phyloP scores from a whole-genome alignment of 2,113 vertebrate species.

The Speoplatyrhinus poulsoni region DNA sequence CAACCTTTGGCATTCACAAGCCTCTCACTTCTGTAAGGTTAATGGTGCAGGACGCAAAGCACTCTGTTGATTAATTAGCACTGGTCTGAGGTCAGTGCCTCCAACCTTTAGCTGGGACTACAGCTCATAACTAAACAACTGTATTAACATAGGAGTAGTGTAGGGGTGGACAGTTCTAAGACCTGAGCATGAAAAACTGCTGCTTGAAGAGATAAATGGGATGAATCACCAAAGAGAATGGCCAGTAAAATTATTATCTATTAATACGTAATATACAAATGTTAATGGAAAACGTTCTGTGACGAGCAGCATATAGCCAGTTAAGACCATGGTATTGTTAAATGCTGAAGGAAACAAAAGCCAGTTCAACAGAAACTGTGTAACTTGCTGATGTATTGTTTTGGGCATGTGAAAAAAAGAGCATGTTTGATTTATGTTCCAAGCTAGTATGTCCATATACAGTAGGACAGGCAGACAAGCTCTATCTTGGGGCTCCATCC shows the following conservation, averaged over 20 bases:
- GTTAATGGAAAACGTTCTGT: slow-evolving; percentile 31
- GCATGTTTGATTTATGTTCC: slow-evolving; percentile 65
- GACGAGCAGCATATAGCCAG: background rate
- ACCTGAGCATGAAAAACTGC: slow-evolving; percentile 33
- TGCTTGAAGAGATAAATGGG: slow-evolving; percentile 34
- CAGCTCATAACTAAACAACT: slow-evolving; percentile 57
- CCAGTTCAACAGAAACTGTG: slow-evolving; percentile 20
- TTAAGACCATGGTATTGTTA: slow-evolving; percentile 25
- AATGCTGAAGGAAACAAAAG: slow-evolving; percentile 15
- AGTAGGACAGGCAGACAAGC: slow-evolving; percentile 7
- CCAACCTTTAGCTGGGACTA: slow-evolving; percentile 45
- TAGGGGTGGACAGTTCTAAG: slow-evolving; percentile 41
- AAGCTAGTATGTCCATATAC: slow-evolving; percentile 24
- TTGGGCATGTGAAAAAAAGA: slow-evolving; percentile 40
- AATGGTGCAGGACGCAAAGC: slow-evolving; percentile 50
- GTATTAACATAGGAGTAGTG: slow-evolving; percentile 55
- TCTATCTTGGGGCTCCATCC: slow-evolving; percentile 73
- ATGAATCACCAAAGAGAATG: slow-evolving; percentile 33
- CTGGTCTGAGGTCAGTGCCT: slow-evolving; percentile 54
- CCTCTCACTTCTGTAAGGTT: slow-evolving; percentile 51
- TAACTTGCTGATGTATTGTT: slow-evolving; percentile 52
- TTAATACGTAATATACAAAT: slow-evolving; percentile 44
- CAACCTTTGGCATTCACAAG: slow-evolving; percentile 41
- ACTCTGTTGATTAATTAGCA: slow-evolving; percentile 64
- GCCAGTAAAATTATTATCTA: slow-evolving; percentile 22